These are phyloP conservation scores for Parnassius orleans DNA, from an alignment of 2,888 invertebrate genomes.

Conservation along the genomic window DNA sequence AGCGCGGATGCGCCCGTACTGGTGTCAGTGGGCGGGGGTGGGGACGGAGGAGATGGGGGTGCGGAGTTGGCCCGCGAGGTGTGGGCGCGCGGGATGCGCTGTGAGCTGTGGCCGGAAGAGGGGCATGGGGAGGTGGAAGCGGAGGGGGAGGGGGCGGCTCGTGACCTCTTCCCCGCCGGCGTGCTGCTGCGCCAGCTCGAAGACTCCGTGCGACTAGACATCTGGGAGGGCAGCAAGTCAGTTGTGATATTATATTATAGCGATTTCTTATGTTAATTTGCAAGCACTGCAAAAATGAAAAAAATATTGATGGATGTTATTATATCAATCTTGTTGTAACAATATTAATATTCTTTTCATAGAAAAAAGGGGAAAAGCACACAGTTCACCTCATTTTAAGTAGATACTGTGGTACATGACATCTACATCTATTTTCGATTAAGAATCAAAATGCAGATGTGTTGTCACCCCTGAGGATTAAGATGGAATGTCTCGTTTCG, in stretches of 20 bases:
- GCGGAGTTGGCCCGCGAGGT: slow-evolving; percentile 71
- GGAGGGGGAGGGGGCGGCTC: slow-evolving; percentile 41
- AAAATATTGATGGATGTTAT: no score
- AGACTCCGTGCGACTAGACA: slow-evolving; percentile 38
- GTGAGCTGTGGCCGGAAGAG: slow-evolving; percentile 32
- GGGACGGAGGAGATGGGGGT: slow-evolving; percentile 37
- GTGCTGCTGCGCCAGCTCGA: slow-evolving; percentile 45
- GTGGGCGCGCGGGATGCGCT: slow-evolving; percentile 85
- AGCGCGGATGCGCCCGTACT: slow-evolving; percentile 5
- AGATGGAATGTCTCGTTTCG: no score
- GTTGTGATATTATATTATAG: background rate
- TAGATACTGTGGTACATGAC: no score
- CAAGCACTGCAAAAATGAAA: no score
- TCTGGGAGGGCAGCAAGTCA: slow-evolving; percentile 39
- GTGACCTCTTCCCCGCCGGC: slow-evolving; percentile 39
- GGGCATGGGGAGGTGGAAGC: slow-evolving; percentile 36
- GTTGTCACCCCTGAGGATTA: no score
- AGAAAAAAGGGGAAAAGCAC: no score
- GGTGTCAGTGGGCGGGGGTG: slow-evolving; percentile 27
- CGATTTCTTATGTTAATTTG: no score
- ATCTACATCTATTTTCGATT: no score
- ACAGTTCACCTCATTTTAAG: no score
- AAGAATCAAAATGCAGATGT: no score
- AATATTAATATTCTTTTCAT: no score
- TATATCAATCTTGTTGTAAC: no score